Conservation (phyloP, 1,140 invertebrate species). For the Anoplophora glabripennis region DNA sequence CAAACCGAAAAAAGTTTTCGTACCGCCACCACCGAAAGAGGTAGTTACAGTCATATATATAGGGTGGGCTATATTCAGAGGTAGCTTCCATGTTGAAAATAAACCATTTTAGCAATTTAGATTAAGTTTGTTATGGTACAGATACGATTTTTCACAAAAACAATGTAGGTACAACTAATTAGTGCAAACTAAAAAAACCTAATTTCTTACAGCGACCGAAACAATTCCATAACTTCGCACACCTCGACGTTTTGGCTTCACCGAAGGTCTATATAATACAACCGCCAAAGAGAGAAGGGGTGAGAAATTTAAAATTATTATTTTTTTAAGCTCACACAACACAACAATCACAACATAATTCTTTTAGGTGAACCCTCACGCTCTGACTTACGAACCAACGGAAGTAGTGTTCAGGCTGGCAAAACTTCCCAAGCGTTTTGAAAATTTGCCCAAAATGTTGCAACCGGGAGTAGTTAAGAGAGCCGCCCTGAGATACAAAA, state of each 20-base stretch:
- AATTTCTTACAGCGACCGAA: constrained; percentile 11
- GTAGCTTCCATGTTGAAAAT: too few species aligned
- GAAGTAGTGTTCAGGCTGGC: constrained; percentile 31
- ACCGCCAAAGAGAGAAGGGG: constrained; percentile 17
- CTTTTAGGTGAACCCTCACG: constrained; percentile 29
- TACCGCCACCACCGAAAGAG: background rate
- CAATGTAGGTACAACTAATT: too few species aligned
- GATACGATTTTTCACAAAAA: too few species aligned
- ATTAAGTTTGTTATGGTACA: too few species aligned
- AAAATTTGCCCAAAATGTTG: constrained; percentile 18
- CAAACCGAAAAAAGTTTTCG: constrained; percentile 3
- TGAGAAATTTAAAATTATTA: background rate
- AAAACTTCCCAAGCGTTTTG: constrained; percentile 21
- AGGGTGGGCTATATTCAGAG: too few species aligned
- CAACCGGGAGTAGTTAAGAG: constrained; percentile 34
- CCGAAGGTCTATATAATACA: constrained; percentile 22
- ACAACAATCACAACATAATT: background rate
- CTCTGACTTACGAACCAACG: constrained; percentile 35
- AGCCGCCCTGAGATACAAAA: constrained; percentile 32
- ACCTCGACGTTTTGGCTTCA: constrained; percentile 22
- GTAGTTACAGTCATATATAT: too few species aligned
- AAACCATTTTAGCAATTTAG: too few species aligned
- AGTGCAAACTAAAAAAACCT: too few species aligned
- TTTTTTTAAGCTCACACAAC: background rate
- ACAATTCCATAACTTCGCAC: constrained; percentile 19